Evolutionary conservation across 2,113 vertebrate genomes (phyloP).

Genomic region (Phodopus roborovskii): DNA sequence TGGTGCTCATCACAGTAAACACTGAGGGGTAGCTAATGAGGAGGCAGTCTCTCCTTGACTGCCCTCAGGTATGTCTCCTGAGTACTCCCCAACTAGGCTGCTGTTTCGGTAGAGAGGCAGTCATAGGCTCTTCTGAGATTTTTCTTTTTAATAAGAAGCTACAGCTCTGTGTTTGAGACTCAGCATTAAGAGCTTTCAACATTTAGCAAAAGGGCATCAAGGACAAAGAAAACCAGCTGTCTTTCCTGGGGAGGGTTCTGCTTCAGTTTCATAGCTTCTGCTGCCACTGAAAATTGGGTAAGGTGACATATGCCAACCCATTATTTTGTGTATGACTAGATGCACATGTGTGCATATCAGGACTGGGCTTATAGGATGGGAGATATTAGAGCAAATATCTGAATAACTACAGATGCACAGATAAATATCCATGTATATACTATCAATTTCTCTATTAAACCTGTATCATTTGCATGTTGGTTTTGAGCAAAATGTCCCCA

Average conservation of each 20-base stretch:
- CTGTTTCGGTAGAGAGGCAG: neutral
- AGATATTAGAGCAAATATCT: neutral
- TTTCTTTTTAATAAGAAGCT: neutral
- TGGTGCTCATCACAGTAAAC: neutral
- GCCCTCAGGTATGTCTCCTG: neutral
- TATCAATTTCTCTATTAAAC: neutral
- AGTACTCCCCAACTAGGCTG: neutral
- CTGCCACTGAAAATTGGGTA: slow-evolving; percentile 15
- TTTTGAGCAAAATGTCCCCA: neutral
- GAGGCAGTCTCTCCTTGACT: neutral
- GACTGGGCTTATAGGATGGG: neutral
- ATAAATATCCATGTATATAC: neutral
- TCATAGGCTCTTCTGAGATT: neutral
- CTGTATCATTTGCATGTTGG: neutral
- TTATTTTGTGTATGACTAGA: slow-evolving; percentile 1
- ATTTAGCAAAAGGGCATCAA: neutral
- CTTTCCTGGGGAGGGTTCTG: neutral
- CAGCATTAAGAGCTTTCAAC: slow-evolving; percentile 20
- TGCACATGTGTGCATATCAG: neutral
- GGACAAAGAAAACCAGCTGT: neutral
- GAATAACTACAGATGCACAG: neutral
- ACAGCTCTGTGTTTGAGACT: slow-evolving; percentile 2
- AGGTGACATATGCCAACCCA: neutral
- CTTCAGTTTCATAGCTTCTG: neutral
- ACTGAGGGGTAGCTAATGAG: neutral